Percentiles rank a stretch among this genome's conserved stretches.
phyloP scores from a whole-genome alignment of 2,113 vertebrate genomes.

The Mastomys natalensis region DNA sequence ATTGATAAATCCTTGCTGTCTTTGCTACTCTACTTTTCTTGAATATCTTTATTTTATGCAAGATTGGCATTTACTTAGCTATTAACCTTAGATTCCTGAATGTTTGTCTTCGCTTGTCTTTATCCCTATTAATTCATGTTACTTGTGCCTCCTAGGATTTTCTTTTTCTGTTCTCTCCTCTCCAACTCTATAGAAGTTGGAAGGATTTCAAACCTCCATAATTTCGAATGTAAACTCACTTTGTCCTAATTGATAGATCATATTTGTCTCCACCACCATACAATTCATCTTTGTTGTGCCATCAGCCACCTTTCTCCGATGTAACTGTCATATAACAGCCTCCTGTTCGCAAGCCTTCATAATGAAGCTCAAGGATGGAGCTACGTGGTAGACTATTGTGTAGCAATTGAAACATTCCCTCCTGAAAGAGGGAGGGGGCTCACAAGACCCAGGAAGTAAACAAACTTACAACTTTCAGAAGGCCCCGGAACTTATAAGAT shows the following conservation, averaged over 20 bases:
- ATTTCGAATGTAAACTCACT: neutral
- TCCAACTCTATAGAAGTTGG: neutral
- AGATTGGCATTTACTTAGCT: neutral
- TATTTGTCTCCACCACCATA: neutral
- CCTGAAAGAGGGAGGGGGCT: neutral
- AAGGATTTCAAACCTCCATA: constrained; percentile 9
- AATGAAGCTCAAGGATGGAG: neutral
- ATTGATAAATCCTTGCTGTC: neutral
- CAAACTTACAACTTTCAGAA: neutral
- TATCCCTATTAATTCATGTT: neutral
- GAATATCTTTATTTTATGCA: neutral
- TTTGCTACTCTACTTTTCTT: neutral
- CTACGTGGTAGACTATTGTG: neutral
- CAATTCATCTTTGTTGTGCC: neutral
- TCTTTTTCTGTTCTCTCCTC: neutral
- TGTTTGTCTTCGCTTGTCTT: neutral
- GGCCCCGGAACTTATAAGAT: neutral
- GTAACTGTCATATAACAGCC: neutral
- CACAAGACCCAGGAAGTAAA: neutral
- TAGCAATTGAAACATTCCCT: neutral
- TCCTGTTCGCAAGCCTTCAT: constrained; percentile 4
- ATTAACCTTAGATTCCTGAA: constrained; percentile 11
- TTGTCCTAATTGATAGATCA: neutral
- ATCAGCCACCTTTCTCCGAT: constrained; percentile 5
- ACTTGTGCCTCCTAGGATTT: neutral